These are phyloP conservation scores for Brevipalpus yothersi DNA, from an alignment of 1,140 invertebrate species.

Conservation along the genomic window DNA sequence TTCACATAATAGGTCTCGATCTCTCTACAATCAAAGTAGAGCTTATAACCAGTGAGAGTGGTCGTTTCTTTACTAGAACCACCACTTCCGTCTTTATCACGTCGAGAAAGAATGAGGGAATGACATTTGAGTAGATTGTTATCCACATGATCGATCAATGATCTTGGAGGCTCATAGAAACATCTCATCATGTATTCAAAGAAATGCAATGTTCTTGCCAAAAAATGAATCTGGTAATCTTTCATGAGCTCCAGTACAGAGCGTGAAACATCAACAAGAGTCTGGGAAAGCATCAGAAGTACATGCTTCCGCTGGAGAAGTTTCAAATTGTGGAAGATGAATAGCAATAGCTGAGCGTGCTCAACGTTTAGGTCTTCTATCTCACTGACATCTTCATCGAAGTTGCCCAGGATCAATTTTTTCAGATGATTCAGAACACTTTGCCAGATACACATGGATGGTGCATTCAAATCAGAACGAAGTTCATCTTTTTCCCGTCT, in stretches of 20 bases:
- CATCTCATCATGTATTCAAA: constrained; percentile 86
- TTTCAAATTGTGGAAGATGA: constrained; percentile 76
- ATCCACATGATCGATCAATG: constrained; percentile 26
- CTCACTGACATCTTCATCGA: constrained; percentile 16
- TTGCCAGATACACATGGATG: constrained; percentile 69
- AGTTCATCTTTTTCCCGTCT: constrained; percentile 39
- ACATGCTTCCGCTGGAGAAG: constrained; percentile 90
- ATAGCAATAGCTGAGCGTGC: constrained; percentile 72
- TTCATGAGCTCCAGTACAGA: constrained; percentile 2
- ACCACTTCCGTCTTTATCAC: not conserved
- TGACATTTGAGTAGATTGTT: constrained; percentile 3
- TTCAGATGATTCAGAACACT: constrained; percentile 60
- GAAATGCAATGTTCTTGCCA: constrained; percentile 59
- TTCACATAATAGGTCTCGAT: not conserved
- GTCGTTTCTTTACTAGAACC: not conserved
- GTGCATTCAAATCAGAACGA: constrained; percentile 32
- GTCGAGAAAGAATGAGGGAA: not conserved
- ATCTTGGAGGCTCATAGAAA: constrained; percentile 46
- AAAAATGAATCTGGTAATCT: constrained; percentile 27
- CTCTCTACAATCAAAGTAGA: not conserved
- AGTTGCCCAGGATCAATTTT: constrained; percentile 33
- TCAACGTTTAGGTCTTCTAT: constrained; percentile 69
- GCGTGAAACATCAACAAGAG: constrained; percentile 16
- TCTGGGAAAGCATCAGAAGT: constrained; percentile 31
- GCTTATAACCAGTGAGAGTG: not conserved